These are phyloP conservation scores for Dilophus febrilis DNA, from an alignment of 2,888 invertebrate species.

Conservation along the genomic window DNA sequence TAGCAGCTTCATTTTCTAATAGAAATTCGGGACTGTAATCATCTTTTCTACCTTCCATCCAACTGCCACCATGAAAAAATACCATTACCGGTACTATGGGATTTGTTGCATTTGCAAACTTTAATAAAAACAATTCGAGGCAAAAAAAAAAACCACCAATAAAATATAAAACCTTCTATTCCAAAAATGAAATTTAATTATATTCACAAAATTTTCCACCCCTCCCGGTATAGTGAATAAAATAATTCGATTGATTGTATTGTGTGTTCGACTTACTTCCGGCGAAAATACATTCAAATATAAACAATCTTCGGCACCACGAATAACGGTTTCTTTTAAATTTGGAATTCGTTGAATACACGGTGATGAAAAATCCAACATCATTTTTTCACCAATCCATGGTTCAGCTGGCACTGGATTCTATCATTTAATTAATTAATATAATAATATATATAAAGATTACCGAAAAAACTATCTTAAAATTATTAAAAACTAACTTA, in stretches of 20 bases:
- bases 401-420: slow-evolving; percentile 5
- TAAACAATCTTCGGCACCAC: slow-evolving; percentile 9
- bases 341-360: slow-evolving; percentile 4
- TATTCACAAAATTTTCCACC: too few relatives aligned
- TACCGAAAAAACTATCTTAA: too few relatives aligned
- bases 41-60: slow-evolving; percentile 34
- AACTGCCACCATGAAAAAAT: slow-evolving; percentile 31
- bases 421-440: too few relatives aligned
- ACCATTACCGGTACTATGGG: slow-evolving; percentile 23
- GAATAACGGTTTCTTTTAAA: neutral
- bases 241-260: neutral
- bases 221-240: too few relatives aligned
- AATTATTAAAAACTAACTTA: too few relatives aligned
- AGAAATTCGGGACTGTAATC: slow-evolving; percentile 26
- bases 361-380: neutral
- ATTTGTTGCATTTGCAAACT: neutral
- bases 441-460: too few relatives aligned
- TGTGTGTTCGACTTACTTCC: neutral
- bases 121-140: too few relatives aligned
- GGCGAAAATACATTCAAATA: slow-evolving; percentile 8
- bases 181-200: too few relatives aligned
- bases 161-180: neutral
- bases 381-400: slow-evolving; percentile 2
- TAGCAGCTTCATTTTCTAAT: slow-evolving; percentile 21
- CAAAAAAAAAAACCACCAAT: neutral